A percentile compares a stretch with the other conserved stretches of the same genome.
phyloP scores from a whole-genome alignment of 2,797 vertebrate genomes.

The Synaphobranchus kaupii region DNA sequence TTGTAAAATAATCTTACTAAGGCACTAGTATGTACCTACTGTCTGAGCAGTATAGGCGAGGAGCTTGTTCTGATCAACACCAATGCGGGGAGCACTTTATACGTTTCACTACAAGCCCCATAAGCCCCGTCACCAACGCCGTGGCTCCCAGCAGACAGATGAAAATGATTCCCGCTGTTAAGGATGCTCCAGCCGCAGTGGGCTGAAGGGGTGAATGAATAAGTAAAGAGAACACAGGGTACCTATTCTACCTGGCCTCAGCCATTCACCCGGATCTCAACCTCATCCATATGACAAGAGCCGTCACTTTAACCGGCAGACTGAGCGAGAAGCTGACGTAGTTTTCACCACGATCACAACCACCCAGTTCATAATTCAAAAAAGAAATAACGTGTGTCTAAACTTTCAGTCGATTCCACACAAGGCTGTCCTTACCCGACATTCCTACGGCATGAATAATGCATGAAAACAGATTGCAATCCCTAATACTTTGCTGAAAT shows the following conservation, averaged over 20 bases:
- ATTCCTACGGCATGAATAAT: slow-evolving; percentile 1
- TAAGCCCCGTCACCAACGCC: background rate
- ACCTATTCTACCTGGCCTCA: slow-evolving; percentile 30
- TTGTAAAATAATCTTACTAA: background rate
- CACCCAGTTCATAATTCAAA: background rate
- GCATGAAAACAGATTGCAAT: slow-evolving; percentile 1
- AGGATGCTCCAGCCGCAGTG: slow-evolving; percentile 6
- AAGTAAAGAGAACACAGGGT: slow-evolving; percentile 67
- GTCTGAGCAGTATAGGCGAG: background rate
- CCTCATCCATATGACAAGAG: slow-evolving; percentile 45
- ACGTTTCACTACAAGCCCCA: background rate
- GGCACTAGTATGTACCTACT: background rate
- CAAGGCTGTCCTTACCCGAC: background rate
- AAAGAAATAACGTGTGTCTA: background rate
- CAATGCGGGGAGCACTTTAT: background rate
- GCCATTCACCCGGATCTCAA: slow-evolving; percentile 31
- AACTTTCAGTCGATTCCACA: background rate
- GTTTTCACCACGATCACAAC: slow-evolving; percentile 39
- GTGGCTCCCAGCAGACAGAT: background rate
- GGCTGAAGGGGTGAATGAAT: slow-evolving; percentile 55
- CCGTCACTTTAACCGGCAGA: slow-evolving; percentile 28
- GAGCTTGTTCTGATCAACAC: background rate
- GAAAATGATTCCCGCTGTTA: background rate
- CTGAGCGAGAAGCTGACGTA: slow-evolving; percentile 41
- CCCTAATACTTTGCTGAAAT: background rate